Conservation (phyloP, 2,797 vertebrate species). For the Paratrypauchen microcephalus region DNA sequence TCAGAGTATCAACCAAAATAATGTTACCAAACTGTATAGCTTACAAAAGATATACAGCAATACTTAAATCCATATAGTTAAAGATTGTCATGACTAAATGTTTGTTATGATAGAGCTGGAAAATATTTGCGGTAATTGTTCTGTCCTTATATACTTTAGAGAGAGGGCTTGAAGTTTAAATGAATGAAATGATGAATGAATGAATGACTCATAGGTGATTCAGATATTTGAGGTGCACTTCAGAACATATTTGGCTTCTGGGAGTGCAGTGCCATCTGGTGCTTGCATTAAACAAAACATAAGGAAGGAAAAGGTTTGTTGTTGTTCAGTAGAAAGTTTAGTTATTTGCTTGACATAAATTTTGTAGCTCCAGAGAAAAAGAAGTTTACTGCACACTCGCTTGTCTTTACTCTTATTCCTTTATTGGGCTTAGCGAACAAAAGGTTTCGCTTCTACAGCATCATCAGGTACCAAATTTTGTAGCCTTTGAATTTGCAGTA, state of each 20-base stretch:
- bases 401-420: too few relatives aligned
- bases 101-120: too few relatives aligned
- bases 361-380: too few relatives aligned
- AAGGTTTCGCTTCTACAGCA: too few relatives aligned
- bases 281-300: conserved; percentile 45
- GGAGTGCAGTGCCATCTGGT: conserved; percentile 67
- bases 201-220: conserved; percentile 8
- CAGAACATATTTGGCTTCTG: conserved; percentile 33
- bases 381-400: too few relatives aligned
- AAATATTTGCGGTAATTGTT: too few relatives aligned
- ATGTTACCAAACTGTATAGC: too few relatives aligned
- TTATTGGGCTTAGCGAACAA: too few relatives aligned
- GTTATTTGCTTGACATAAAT: not conserved
- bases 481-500: not conserved
- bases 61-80: too few relatives aligned
- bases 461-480: too few relatives aligned
- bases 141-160: not conserved
- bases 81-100: too few relatives aligned
- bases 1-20: too few relatives aligned
- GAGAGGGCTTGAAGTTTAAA: not conserved
- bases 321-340: not conserved
- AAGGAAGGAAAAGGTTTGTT: conserved; percentile 4
- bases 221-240: conserved; percentile 12
- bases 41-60: not conserved
- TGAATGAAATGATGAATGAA: not conserved